These are phyloP conservation scores for Tenthredo scrophulariae DNA, from an alignment of 2,888 invertebrate genomes.

Conservation along the genomic window DNA sequence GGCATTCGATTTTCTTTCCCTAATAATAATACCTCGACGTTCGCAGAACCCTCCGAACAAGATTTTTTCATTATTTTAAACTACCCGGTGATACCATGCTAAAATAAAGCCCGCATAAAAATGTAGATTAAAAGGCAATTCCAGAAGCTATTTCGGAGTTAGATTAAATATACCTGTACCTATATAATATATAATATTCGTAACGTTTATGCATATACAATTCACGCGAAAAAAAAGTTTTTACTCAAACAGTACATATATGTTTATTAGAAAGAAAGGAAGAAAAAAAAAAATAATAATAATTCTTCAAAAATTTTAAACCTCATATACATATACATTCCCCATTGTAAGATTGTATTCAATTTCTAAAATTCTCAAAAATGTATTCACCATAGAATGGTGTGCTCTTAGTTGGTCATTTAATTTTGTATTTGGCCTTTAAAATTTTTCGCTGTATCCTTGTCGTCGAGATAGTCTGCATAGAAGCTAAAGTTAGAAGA, in stretches of 20 bases:
- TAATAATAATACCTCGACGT: neutral
- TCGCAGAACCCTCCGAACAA: neutral
- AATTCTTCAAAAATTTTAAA: neutral
- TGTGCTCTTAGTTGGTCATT: neutral
- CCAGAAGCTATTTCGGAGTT: constrained; percentile 5
- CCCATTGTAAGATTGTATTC: too few species aligned
- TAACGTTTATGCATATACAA: neutral
- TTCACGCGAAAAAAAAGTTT: neutral
- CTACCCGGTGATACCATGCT: neutral
- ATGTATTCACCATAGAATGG: neutral
- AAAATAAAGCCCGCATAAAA: constrained; percentile 6
- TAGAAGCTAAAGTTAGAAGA: neutral
- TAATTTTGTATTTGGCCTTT: neutral
- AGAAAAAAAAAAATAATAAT: too few species aligned
- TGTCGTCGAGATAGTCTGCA: neutral
- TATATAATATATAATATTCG: neutral
- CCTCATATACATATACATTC: too few species aligned
- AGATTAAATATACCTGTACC: constrained; percentile 2
- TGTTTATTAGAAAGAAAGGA: neutral
- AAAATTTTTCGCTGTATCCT: neutral
- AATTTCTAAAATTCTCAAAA: neutral
- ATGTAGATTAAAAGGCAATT: constrained; percentile 22
- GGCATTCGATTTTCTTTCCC: neutral
- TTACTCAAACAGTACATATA: neutral
- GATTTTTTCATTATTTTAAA: constrained; percentile 1